A percentile compares a stretch with the other conserved stretches of the same genome.
These are phyloP conservation scores for Chelidonichthys spinosus DNA, from an alignment of 2,797 vertebrate genomes.

Conservation along the genomic window DNA sequence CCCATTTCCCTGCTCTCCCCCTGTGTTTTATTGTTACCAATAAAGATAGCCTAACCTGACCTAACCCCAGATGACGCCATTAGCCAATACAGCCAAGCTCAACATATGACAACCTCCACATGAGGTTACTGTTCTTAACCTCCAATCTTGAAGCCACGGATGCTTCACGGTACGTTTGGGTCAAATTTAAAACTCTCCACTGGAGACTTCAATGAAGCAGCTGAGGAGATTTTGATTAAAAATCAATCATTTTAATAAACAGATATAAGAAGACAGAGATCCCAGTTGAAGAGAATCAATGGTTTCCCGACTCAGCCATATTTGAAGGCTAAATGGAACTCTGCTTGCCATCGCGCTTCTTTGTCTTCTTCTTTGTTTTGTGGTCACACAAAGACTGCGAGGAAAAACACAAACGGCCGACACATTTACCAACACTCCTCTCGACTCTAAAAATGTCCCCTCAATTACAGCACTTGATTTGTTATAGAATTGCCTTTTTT, in stretches of 20 bases:
- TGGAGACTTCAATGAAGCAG: neutral
- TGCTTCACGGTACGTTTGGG: neutral
- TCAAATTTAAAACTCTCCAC: neutral
- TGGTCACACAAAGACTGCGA: slow-evolving; percentile 18
- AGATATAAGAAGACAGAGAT: neutral
- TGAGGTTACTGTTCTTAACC: neutral
- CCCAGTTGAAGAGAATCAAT: neutral
- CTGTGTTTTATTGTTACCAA: no score
- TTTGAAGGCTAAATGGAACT: slow-evolving; percentile 1
- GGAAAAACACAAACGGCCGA: slow-evolving; percentile 45
- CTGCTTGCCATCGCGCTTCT: slow-evolving; percentile 17
- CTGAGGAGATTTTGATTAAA: slow-evolving; percentile 3
- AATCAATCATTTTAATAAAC: neutral
- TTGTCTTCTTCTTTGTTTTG: slow-evolving; percentile 22
- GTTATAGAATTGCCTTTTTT: slow-evolving; percentile 64
- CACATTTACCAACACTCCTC: slow-evolving; percentile 45
- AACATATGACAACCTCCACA: neutral
- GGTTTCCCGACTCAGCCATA: neutral
- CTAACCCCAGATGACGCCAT: no score
- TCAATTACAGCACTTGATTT: slow-evolving; percentile 78
- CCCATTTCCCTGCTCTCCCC: no score
- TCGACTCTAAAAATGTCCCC: slow-evolving; percentile 52
- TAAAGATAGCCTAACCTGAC: no score
- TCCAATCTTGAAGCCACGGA: neutral
- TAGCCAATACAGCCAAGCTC: neutral